A percentile compares a stretch with the other conserved stretches of the same genome.
These are phyloP conservation scores for Caligus rogercresseyi DNA, from an alignment of 1,140 invertebrate genomes.

Conservation along the genomic window DNA sequence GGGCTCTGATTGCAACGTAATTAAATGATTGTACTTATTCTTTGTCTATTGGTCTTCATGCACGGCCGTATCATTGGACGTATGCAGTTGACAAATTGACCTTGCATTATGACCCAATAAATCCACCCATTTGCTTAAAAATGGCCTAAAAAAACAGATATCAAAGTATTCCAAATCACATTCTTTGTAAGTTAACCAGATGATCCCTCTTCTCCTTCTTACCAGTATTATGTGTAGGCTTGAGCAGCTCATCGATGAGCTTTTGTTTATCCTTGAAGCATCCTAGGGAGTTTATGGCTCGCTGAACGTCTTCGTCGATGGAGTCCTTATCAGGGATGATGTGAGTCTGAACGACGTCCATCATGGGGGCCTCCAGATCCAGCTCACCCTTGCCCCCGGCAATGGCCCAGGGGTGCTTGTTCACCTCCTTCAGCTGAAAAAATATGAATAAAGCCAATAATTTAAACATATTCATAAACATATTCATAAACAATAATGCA, in stretches of 20 bases:
- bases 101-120: too few species aligned
- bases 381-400: constrained; percentile 85
- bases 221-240: constrained; percentile 39
- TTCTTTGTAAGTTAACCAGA: too few species aligned
- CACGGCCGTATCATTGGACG: too few species aligned
- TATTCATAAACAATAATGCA: background rate
- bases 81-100: too few species aligned
- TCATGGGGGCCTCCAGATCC: constrained; percentile 92
- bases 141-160: too few species aligned
- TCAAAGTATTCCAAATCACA: too few species aligned
- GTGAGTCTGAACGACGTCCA: constrained; percentile 97
- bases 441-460: constrained; percentile 15
- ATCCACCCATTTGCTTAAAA: too few species aligned
- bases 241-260: constrained; percentile 79
- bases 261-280: constrained; percentile 98
- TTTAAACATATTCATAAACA: background rate
- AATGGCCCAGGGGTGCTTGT: constrained; percentile 86
- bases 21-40: too few species aligned
- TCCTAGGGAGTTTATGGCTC: constrained; percentile 91
- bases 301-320: constrained; percentile 88
- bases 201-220: too few species aligned
- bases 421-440: constrained; percentile 72
- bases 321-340: constrained; percentile 85
- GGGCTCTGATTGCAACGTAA: too few species aligned
- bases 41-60: too few species aligned